These are phyloP conservation scores for Python bivittatus DNA, from an alignment of 2,113 vertebrate species.

Conservation along the genomic window DNA sequence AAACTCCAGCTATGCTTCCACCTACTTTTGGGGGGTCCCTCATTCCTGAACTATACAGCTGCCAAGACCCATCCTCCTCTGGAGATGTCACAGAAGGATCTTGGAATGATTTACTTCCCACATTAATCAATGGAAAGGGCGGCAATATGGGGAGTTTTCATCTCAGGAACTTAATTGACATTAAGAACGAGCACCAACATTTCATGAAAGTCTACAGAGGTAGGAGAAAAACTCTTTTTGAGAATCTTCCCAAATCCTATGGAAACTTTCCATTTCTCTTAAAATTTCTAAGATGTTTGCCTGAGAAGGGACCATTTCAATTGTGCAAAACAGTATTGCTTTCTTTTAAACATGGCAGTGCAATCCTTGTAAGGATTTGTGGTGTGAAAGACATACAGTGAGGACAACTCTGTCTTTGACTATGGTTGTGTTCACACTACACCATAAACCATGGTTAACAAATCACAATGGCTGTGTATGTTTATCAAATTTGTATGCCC, in stretches of 20 bases:
- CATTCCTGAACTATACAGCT: neutral
- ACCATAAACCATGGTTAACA: neutral
- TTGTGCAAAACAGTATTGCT: neutral
- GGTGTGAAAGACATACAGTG: neutral
- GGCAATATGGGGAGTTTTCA: neutral
- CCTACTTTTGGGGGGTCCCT: neutral
- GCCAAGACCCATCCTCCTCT: neutral
- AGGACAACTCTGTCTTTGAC: neutral
- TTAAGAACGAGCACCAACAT: neutral
- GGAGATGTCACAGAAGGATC: neutral
- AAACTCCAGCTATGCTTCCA: neutral
- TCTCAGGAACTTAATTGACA: neutral
- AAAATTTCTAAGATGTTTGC: neutral
- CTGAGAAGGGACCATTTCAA: neutral
- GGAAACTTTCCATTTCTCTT: neutral
- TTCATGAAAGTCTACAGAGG: neutral
- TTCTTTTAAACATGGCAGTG: neutral
- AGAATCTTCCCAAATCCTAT: neutral
- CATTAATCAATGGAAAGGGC: neutral
- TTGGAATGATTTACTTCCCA: neutral
- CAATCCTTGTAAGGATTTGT: neutral
- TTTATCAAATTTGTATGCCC: neutral
- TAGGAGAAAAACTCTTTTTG: neutral
- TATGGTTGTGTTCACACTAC: constrained; percentile 7
- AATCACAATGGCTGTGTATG: neutral